phyloP scores from a whole-genome alignment of 2,113 vertebrate genomes.

The Dromaius novaehollandiae region DNA sequence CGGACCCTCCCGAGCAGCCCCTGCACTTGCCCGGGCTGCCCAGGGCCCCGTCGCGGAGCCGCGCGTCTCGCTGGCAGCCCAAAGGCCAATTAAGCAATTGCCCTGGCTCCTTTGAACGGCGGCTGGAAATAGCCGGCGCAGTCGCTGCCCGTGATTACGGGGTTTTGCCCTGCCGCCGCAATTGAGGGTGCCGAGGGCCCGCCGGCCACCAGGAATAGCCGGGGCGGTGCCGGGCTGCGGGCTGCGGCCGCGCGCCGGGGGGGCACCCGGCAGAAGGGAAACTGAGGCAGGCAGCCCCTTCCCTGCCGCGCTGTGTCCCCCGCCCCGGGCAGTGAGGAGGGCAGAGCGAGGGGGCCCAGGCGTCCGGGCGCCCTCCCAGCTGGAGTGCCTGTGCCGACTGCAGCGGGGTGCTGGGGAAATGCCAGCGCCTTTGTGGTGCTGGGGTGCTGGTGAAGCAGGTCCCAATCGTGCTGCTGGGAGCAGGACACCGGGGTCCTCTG shows the following conservation, averaged over 20 bases:
- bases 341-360: neutral
- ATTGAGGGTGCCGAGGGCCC: constrained; percentile 25
- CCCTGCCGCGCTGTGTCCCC: neutral
- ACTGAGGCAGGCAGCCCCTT: neutral
- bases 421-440: too few relatives aligned
- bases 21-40: neutral
- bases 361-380: neutral
- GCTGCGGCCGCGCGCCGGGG: neutral
- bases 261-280: neutral
- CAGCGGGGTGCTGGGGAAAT: too few relatives aligned
- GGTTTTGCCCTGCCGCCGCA: constrained; percentile 14
- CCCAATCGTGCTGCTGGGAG: neutral
- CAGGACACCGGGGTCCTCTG: neutral
- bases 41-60: neutral
- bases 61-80: neutral
- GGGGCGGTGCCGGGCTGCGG: constrained; percentile 33
- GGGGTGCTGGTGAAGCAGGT: neutral
- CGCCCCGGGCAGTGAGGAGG: neutral
- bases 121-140: constrained; percentile 45
- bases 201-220: constrained; percentile 44
- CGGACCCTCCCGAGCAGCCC: fast-evolving
- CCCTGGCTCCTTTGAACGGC: neutral
- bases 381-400: fast-evolving
- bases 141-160: constrained; percentile 3
- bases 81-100: neutral